Base-by-base conservation (phyloP, 2,797 vertebrate species). In the Acrossocheilus fasciatus region DNA sequence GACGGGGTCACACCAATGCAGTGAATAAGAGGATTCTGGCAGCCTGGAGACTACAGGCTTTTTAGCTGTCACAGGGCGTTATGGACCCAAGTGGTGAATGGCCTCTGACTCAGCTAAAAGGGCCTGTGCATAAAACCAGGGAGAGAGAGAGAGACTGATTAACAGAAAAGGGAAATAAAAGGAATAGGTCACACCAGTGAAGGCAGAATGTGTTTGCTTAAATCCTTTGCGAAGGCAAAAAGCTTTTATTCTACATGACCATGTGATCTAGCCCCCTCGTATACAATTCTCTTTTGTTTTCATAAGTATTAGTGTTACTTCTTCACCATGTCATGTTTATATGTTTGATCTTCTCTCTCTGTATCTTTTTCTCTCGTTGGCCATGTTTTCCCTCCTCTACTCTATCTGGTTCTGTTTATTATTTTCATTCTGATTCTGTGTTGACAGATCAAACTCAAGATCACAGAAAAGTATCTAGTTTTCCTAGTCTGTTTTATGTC, bases 21-120 rank as follows among this genome's bases (percentile, higher is more conserved):
- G 84, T 88, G 86, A 78, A 91, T 88, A 70, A 68, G 85, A 73
- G 90, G 54, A 34, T 83, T 86, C 84, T 86, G 90, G 90, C 84
- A 62, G 87, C 84, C 81, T 89, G 85, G 74, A 89, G 79, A 87
- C 86, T 86, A 87, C 86, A 57, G 85, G 90, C 85, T 87, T n/a
- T 90, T 91, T 93, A 91, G 89, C 92, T 89, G 75, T 81, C 84
- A 36, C 23, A 57, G 50, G 86, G 47, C 30, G 76, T 91, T 85
- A 86, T 52, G 87, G 83, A 84, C 86, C 62, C 70, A 81, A 91
- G 88, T 87, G 86, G 87, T 91, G 86, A 92, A 92, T 87, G 86
- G 89, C 70, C 83, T 88, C 15, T 76, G 86, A 91, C 89, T 84
- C 50, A 89, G 82, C 81, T 89, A 82, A 91, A 89, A 89, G 83